phyloP scores from a whole-genome alignment of 2,797 vertebrate genomes.

The Pangasius djambal region DNA sequence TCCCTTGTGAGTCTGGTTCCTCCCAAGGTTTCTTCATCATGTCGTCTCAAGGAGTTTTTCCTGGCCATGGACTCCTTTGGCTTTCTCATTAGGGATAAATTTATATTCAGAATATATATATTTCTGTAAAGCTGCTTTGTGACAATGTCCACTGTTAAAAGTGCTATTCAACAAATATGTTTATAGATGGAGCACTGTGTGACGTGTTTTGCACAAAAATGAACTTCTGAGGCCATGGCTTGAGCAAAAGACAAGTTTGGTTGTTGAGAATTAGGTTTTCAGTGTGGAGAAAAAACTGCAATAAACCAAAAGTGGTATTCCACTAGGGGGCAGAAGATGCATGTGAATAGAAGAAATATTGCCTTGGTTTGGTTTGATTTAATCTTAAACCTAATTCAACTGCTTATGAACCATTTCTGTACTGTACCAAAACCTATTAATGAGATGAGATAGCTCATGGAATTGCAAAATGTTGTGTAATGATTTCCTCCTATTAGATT shows the following conservation, averaged over 20 bases:
- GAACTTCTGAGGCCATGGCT: too few species aligned
- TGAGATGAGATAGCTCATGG: neutral
- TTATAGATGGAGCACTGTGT: too few species aligned
- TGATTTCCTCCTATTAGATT: neutral
- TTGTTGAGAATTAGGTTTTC: neutral
- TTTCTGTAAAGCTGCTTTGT: neutral
- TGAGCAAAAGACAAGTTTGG: neutral
- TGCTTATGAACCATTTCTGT: neutral
- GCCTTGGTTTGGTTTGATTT: neutral
- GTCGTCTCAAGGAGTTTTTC: too few species aligned
- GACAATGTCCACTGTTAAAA: neutral
- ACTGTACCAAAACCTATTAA: neutral
- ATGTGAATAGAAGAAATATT: neutral
- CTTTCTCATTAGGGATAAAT: too few species aligned
- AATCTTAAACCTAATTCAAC: too few species aligned
- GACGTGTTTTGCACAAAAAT: neutral
- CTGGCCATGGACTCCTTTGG: too few species aligned
- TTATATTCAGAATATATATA: neutral
- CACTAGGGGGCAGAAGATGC: conserved; percentile 36
- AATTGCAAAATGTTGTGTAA: neutral
- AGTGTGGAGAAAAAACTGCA: neutral
- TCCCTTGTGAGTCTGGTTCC: too few species aligned
- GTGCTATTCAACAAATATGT: neutral
- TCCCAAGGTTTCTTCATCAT: too few species aligned
- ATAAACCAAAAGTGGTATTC: neutral